Base-by-base conservation (phyloP, 2,113 vertebrate species). In the Ochotona princeps region DNA sequence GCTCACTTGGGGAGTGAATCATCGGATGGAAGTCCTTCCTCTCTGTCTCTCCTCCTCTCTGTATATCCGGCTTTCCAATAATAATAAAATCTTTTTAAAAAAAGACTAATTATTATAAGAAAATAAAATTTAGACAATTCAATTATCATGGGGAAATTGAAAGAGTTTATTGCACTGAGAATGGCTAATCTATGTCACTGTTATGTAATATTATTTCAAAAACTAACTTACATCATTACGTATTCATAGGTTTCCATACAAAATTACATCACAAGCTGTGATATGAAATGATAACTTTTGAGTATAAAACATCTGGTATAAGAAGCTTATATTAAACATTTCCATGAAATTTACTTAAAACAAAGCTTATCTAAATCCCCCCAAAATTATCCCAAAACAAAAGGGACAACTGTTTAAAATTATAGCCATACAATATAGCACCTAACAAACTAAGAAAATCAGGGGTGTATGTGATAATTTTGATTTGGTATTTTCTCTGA, bases 221-320 rank as follows among this genome's bases (percentile, higher is more conserved):
- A 65, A n/a, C 70, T 61, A 93, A 91, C 60, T 57, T 57, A 20
- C 28, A 73, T 49, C 83, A 90, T 82, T 83, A 47, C 38, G 66
- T 26, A 90, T 92, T 74, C 18, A 87, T 75, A 89, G 28, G 49
- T 54, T 63, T 57, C 44, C 12, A 47, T 57, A 12, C 70, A 73
- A 61, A 82, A 69, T 49, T 82, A 30, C 51, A 73, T 93, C 54
- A 78, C 70, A 21, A 61, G 18, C 47, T 49, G 60, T 63, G 79
- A 72, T 30, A 54, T 49, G 49, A 92, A 94, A 87, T 89, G 60
- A 60, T 90, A 67, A 92, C 66, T 70, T 84, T 89, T 83, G 75
- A 83, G 17, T 47, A 83, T 10, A n/a, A 65, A 83, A 79, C 32
- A 86, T 44, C 38, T 44, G 38, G 85, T 79, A 83, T 54, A 96